Base-by-base conservation (phyloP, 2,888 invertebrate genomes). In the Heteromyza rotundicornis region DNA sequence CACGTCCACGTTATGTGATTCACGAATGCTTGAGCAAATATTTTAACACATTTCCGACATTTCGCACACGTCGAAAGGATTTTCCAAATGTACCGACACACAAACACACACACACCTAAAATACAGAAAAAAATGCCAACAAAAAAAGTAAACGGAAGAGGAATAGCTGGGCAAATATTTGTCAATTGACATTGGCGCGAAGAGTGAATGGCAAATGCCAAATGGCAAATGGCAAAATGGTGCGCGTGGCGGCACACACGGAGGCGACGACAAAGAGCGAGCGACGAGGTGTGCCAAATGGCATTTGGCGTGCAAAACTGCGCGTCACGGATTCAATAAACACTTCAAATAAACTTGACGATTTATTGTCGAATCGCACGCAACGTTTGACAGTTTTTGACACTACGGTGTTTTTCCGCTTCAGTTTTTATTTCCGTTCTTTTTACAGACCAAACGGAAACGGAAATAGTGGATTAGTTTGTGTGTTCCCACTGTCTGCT, bases 321-420 rank as follows among this genome's bases (percentile, higher is more conserved):
- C 68, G n/a, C 70, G 81, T 81, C 81, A 79, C 80, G 81, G 80
- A 81, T 81, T 81, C 81, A 82, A 81, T 81, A 81, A 82, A 81
- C 80, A 80, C 82, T 81, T 81, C 77, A 79, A 78, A 80, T 80
- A 76, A 77, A 79, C 76, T 79, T 77, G 71, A 75, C 79, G 78
- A 80, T 79, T 80, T 79, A 79, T 79, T 78, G 79, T 74, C 71
- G 64, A 63, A 62, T 62, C 62, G 64, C 56, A 68, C 63, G 64
- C 67, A 60, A 65, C 59, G 62, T 67, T 68, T 66, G 63, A 62
- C 68, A 69, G 68, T 66, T 67, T 68, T 59, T 67, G 68, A 65
- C 69, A 65, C 56, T 66, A 62, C n/a, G n/a, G n/a, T n/a, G 60
- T 57, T 65, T 57, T 59, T n/a, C n/a, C n/a, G n/a, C n/a, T n/a